phyloP scores from a whole-genome alignment of 2,888 invertebrate species.

The Oxycera nigricornis region DNA sequence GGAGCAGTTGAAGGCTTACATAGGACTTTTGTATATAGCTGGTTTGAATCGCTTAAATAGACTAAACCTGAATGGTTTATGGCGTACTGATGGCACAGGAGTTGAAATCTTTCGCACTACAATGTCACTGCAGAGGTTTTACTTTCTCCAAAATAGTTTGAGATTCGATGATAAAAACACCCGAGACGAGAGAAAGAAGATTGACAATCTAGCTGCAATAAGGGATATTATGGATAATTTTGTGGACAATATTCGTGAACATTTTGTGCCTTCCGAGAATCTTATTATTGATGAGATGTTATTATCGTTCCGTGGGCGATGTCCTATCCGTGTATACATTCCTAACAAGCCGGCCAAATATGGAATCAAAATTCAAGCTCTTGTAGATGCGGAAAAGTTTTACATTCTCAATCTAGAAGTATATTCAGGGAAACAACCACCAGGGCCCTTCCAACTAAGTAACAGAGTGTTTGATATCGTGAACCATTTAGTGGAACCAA shows the following conservation, averaged over 20 bases:
- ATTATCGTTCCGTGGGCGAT: neutral
- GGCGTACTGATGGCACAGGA: slow-evolving; percentile 13
- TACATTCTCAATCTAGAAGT: neutral
- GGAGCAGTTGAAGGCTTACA: neutral
- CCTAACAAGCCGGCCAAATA: slow-evolving; percentile 29
- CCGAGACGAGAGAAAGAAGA: neutral
- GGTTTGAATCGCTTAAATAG: neutral
- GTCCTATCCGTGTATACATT: slow-evolving; percentile 9
- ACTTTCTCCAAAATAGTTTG: slow-evolving; percentile 14
- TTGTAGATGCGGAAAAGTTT: neutral
- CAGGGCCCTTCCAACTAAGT: neutral
- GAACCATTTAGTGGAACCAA: neutral
- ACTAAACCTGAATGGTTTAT: slow-evolving; percentile 4
- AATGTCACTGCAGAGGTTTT: slow-evolving; percentile 12
- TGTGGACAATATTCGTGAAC: neutral
- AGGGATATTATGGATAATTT: neutral
- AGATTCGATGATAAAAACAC: neutral
- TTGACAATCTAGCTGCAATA: neutral
- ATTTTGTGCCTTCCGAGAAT: neutral
- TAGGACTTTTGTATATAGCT: neutral
- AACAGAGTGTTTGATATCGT: slow-evolving; percentile 5
- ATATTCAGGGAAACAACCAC: slow-evolving; percentile 6
- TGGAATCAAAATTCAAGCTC: slow-evolving; percentile 1
- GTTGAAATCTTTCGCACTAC: neutral
- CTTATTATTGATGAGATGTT: slow-evolving; percentile 21